Conservation (phyloP, 2,113 vertebrate species). For the human region DNA sequence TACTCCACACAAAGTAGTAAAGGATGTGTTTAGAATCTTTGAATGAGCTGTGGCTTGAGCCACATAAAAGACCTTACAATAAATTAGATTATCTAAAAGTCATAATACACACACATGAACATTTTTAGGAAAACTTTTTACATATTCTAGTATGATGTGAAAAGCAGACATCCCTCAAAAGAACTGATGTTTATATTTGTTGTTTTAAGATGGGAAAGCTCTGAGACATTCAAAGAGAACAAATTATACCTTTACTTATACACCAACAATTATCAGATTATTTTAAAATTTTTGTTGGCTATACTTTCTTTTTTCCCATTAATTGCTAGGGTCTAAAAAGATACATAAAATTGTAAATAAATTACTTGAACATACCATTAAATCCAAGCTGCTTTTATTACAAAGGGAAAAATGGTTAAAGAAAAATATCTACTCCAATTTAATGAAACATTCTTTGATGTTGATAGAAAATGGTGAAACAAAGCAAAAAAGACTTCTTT, state of each 20-base stretch:
- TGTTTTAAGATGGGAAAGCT: constrained; percentile 84
- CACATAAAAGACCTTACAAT: constrained; percentile 60
- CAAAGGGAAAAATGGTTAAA: constrained; percentile 64
- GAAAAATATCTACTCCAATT: constrained; percentile 53
- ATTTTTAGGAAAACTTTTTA: constrained; percentile 74
- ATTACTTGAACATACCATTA: constrained; percentile 80
- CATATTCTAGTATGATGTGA: constrained; percentile 59
- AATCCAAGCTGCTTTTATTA: constrained; percentile 78
- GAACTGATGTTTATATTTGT: constrained; percentile 85
- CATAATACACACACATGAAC: constrained; percentile 51
- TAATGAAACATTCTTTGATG: constrained; percentile 56
- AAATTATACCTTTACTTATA: constrained; percentile 88
- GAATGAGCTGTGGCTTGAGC: constrained; percentile 66
- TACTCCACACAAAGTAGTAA: constrained; percentile 54
- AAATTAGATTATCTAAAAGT: not conserved
- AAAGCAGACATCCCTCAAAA: constrained; percentile 78
- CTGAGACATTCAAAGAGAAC: constrained; percentile 85
- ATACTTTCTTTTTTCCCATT: constrained; percentile 83
- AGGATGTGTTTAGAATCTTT: constrained; percentile 53
- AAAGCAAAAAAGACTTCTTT: constrained; percentile 13
- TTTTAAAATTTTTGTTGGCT: constrained; percentile 78
- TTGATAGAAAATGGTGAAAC: constrained; percentile 66
- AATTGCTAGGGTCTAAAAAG: constrained; percentile 85
- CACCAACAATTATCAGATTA: constrained; percentile 85
- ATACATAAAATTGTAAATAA: constrained; percentile 83